Conservation (phyloP, 2,888 invertebrate species). For the Mesodorylaimus sp. region DNA sequence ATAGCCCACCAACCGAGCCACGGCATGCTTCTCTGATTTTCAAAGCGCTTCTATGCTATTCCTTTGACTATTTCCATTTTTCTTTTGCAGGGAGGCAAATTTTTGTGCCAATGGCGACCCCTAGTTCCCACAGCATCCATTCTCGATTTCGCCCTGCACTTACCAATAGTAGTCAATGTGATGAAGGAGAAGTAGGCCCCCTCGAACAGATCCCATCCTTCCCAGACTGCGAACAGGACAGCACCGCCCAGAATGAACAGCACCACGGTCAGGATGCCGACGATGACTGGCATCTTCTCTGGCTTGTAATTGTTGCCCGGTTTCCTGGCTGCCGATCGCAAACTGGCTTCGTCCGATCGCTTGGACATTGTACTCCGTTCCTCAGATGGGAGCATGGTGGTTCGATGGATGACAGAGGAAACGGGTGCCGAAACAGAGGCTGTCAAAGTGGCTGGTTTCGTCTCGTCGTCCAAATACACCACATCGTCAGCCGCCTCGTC, state of each 20-base stretch:
- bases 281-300: constrained; percentile 12
- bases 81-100: too few relatives aligned
- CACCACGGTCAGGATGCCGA: constrained; percentile 11
- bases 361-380: constrained; percentile 13
- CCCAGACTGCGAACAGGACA: constrained; percentile 12
- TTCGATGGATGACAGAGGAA: background rate
- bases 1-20: too few relatives aligned
- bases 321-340: constrained; percentile 17
- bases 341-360: constrained; percentile 23
- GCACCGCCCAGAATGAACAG: constrained; percentile 11
- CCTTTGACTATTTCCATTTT: too few relatives aligned
- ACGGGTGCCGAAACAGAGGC: background rate
- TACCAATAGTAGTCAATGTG: constrained; percentile 11
- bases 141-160: too few relatives aligned
- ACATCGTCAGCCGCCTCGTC: constrained; percentile 17
- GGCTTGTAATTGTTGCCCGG: background rate
- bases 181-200: constrained; percentile 14
- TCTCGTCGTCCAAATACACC: constrained; percentile 14
- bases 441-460: constrained; percentile 9
- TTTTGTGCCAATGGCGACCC: too few relatives aligned
- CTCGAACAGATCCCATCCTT: constrained; percentile 13
- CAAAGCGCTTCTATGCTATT: too few relatives aligned
- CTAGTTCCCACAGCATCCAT: too few relatives aligned
- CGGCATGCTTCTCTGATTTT: too few relatives aligned
- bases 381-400: background rate